Base-by-base conservation (phyloP, 2,113 vertebrate genomes). In the Drymodes brunneopygia region DNA sequence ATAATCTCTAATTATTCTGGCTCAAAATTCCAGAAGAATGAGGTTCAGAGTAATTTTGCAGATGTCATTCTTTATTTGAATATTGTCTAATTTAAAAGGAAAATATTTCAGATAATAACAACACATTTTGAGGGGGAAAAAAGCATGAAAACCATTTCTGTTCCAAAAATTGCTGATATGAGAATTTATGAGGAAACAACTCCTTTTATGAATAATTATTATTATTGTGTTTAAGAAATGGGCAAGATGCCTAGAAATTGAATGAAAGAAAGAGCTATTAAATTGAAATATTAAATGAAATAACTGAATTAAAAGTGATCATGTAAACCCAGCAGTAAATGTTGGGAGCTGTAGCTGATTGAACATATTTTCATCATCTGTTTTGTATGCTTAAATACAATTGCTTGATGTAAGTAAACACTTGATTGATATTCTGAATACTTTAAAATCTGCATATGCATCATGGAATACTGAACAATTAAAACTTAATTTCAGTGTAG, bases 241-340 rank as follows among this genome's bases (percentile, higher is more conserved):
- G 97, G 97, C 95, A 97, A 86, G 72, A 92, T 97, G 96, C 97
- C 97, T 97, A 96, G 97, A 97, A 97, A 97, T 66, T 86, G 90
- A 96, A 92, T 97, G 95, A 97, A 97, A 96, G 96, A 96, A 96
- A 71, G 80, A 96, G 64, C 86, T 97, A 97, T 97, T 97, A 97
- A 97, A 97, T 97, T 97, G 97, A 97, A 97, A 97, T 97, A 97
- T 97, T 97, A 97, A 97, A 97, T 95, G 84, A 96, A 96, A 97
- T 97, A 97, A 97, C 95, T 97, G 96, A 97, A 97, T 97, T 97
- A 95, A 96, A 96, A 96, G 81, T 79, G 86, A 95, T 97, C 94
- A 57, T 79, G 90, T 96, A 97, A 97, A 91, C 88, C 71, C 72
- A 83, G 81, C 89, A 86, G 67, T 94, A 95, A 96, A 90, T 92